phyloP scores from a whole-genome alignment of 2,888 invertebrate genomes.

The Drosophila subsilvestris region DNA sequence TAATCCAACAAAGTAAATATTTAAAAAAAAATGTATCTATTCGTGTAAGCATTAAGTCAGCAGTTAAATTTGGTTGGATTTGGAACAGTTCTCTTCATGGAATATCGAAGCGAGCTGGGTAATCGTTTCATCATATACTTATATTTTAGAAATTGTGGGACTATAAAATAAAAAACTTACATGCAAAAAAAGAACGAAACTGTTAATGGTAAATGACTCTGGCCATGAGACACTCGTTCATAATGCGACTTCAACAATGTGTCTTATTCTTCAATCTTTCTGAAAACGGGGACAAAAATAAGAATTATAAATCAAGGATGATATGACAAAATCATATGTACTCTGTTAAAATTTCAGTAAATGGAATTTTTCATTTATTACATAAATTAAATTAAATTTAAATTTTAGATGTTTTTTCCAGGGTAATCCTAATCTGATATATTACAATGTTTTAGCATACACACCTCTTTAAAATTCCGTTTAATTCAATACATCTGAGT shows the following conservation, averaged over 20 bases:
- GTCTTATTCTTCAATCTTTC: no score
- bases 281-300: not conserved
- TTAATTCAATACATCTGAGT: not conserved
- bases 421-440: not conserved
- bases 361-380: constrained; percentile 22
- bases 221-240: not conserved
- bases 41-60: constrained; percentile 20
- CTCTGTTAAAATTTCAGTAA: constrained; percentile 9
- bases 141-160: not conserved
- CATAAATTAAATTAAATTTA: no score
- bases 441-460: not conserved
- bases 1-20: not conserved
- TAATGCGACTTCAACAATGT: no score
- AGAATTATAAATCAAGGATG: not conserved
- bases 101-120: constrained; percentile 79
- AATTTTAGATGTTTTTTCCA: no score
- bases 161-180: no score
- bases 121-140: constrained; percentile 55
- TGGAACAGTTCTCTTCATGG: constrained; percentile 60
- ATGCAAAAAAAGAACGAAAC: not conserved
- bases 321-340: not conserved
- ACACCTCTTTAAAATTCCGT: not conserved
- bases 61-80: constrained; percentile 50
- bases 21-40: not conserved
- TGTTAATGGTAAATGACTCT: not conserved